These are phyloP conservation scores for Hycleus phaleratus DNA, from an alignment of 1,140 invertebrate species.

Conservation along the genomic window DNA sequence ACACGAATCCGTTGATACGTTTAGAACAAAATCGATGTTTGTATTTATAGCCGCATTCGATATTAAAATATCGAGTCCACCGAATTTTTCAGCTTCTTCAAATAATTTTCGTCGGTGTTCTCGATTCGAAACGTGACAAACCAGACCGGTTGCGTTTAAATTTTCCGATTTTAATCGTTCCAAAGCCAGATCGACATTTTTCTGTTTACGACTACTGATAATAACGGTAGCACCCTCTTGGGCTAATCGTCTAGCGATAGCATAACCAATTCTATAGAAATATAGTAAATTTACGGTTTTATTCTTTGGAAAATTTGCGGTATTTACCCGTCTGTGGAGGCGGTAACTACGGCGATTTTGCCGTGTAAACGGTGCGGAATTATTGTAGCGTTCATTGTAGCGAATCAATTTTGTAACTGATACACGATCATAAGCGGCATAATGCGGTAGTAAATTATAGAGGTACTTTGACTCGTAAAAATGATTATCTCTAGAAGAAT, in stretches of 20 bases:
- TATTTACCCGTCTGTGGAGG: slow-evolving; percentile 80
- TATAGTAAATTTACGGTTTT: slow-evolving; percentile 25
- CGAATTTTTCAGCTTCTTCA: slow-evolving; percentile 61
- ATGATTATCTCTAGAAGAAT: too few species aligned
- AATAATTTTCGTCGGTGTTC: slow-evolving; percentile 74
- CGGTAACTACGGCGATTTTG: slow-evolving; percentile 87
- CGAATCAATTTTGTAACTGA: too few species aligned
- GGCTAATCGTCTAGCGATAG: slow-evolving; percentile 79
- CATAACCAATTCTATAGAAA: slow-evolving; percentile 76
- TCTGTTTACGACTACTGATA: slow-evolving; percentile 82
- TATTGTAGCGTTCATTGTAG: too few species aligned
- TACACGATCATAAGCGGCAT: too few species aligned
- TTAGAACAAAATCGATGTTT: slow-evolving; percentile 64
- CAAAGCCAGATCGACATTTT: slow-evolving; percentile 77
- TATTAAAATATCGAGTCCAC: slow-evolving; percentile 87
- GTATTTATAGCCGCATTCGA: slow-evolving; percentile 95
- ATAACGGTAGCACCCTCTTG: slow-evolving; percentile 89
- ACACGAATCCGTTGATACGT: too few species aligned
- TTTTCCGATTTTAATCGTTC: slow-evolving; percentile 58
- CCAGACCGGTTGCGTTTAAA: slow-evolving; percentile 62
- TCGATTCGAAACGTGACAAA: slow-evolving; percentile 79
- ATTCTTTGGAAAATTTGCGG: slow-evolving; percentile 24
- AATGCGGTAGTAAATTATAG: too few species aligned
- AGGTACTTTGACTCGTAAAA: too few species aligned
- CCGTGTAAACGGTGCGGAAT: slow-evolving; percentile 40